These are phyloP conservation scores for Cyphomyrmex costatus DNA, from an alignment of 1,140 invertebrate genomes.

Conservation along the genomic window DNA sequence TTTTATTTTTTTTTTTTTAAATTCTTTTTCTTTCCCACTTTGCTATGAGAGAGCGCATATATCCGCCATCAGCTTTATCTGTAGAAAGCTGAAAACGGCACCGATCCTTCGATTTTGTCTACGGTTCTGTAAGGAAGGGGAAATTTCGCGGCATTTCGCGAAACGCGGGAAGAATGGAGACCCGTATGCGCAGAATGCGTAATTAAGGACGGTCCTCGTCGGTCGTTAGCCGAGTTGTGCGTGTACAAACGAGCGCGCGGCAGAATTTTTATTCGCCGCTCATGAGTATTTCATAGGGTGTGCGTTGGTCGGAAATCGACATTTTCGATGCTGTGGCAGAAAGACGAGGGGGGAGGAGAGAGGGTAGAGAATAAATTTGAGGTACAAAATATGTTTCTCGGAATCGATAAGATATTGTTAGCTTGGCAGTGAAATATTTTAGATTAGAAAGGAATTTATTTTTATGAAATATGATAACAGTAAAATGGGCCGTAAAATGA, in stretches of 20 bases:
- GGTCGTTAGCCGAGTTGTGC: conserved; percentile 47
- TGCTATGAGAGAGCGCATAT: neutral
- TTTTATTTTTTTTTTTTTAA: neutral
- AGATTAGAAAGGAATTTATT: neutral
- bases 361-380: conserved; percentile 27
- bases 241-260: conserved; percentile 56
- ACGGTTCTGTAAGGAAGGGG: neutral
- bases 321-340: neutral
- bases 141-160: conserved; percentile 36
- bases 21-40: neutral
- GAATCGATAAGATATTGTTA: conserved; percentile 23
- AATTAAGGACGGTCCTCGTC: conserved; percentile 45
- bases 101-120: conserved; percentile 17
- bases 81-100: neutral
- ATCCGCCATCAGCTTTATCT: conserved; percentile 3
- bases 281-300: conserved; percentile 61
- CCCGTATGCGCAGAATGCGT: conserved; percentile 37
- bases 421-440: neutral
- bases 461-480: neutral
- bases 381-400: conserved; percentile 13
- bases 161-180: conserved; percentile 48
- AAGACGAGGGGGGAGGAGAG: neutral
- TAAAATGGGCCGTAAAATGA: neutral
- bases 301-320: conserved; percentile 49
- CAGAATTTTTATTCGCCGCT: conserved; percentile 63